phyloP scores from a whole-genome alignment of 2,797 vertebrate genomes.

The Micrastur ruficollis region DNA sequence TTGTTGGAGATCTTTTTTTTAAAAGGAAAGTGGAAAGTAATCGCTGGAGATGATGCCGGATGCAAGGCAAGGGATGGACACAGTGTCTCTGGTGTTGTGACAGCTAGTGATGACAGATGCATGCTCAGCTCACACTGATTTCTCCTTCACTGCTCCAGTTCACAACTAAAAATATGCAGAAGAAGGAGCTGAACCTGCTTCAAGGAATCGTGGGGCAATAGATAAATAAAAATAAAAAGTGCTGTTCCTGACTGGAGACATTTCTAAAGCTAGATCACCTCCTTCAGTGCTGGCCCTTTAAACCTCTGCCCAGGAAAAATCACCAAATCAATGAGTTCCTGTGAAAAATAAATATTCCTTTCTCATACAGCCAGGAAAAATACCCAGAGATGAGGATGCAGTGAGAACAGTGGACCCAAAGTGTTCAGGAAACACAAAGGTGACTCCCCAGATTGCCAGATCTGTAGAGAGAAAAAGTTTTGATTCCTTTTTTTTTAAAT shows the following conservation, averaged over 20 bases:
- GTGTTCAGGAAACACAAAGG: neutral
- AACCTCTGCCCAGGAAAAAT: neutral
- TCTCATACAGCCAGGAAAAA: neutral
- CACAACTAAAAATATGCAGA: slow-evolving; percentile 24
- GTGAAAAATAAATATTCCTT: neutral
- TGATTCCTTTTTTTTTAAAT: neutral
- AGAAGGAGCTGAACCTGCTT: neutral
- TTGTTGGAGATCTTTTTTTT: rapidly evolving
- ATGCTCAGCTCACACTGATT: neutral
- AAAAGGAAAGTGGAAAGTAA: neutral
- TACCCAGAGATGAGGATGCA: neutral
- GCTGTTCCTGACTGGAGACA: neutral
- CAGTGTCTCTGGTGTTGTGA: neutral
- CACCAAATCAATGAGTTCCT: neutral
- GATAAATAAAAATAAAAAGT: neutral
- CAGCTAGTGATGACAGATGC: neutral
- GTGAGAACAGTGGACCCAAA: neutral
- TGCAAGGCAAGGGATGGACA: neutral
- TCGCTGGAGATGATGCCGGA: rapidly evolving
- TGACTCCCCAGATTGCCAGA: neutral
- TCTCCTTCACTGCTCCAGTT: neutral
- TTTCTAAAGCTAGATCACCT: neutral
- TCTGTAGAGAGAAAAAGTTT: rapidly evolving
- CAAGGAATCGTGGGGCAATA: neutral
- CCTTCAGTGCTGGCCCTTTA: neutral